Base-by-base conservation (phyloP, 2,797 vertebrate genomes). In the Cossypha dichroa region DNA sequence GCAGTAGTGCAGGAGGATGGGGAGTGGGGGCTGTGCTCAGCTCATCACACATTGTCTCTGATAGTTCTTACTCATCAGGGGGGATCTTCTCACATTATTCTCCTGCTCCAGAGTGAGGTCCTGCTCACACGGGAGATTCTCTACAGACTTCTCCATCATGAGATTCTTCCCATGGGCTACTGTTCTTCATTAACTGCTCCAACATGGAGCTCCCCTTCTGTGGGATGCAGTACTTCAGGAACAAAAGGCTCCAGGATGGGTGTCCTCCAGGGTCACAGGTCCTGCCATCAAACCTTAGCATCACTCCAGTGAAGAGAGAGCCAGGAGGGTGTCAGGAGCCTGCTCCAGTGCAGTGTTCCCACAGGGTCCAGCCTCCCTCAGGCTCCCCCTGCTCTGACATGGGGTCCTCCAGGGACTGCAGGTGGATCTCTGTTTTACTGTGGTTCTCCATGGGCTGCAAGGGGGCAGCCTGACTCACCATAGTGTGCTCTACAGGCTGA, bases 91-190 rank as follows among this genome's bases (percentile, higher is more conserved):
- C 10, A 25, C 18, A 9, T 13, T 45, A 29, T 13, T 22, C 3
- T 15, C 17, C 8, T 52, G 10, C 5, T 72, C 16, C 48, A 33
- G 2, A 0, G 0, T 46, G 33, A 17, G 5, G 16, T 56, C 7
- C 1, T 9, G 45, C 48, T 41, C 28, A 56, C 3, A 19, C 1
- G 0, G 33, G 13, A 25, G 6, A 17, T 45, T n/a, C 9, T 59
- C 23, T 25, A 5, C 9, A 29, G 51, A 21, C 15, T 34, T 48
- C 15, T 31, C 13, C 19, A 55, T 25, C 4, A 1, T 5, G 15
- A 34, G 25, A 16, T 49, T n/a, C 18, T 76, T 66, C n/a, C 9
- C 16, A 21, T 10, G 15, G 28, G 15, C 11, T 54, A 4, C n/a
- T 36, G 25, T 13, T 76, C 19, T 60, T 72, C 29, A 66, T 22